Evolutionary conservation across 2,888 invertebrate genomes (phyloP), one percentile per base, ranked within the genome.

Genomic region (Drosophila colorata): DNA sequence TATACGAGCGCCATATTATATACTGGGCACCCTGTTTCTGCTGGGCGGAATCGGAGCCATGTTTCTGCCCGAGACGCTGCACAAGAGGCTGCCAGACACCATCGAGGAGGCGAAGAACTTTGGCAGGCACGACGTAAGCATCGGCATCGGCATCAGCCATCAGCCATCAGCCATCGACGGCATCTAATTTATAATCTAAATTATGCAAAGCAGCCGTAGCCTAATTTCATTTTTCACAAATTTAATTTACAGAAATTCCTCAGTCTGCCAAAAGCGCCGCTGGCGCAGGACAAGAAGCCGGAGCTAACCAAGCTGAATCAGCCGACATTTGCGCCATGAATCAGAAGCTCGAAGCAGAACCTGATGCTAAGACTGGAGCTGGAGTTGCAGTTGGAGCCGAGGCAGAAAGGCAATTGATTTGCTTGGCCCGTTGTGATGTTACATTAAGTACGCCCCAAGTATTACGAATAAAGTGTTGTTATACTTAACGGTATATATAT

Each of bases 21-120:
- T 93, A 59, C 74, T 93, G 63, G 91, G 92, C 23, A 67, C 89
- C 9, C 88, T 93, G 35, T 92, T 93, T 38, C 59, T 93, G 7
- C 31, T 93, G 6, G 94, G 94, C 41, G 90, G 93, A 16, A 51
- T 93, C 20, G 91, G 93, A 1, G 93, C 93, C 0, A 81, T 93
- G 25, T 93, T 94, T 74, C 90, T 95, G 46, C 95, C 95, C 0
- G 95, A 95, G 92, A 95, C 95, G 2, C 91, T 94, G 58, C 93
- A 95, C 85, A 93, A 93, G 60, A 94, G 93, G 81, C 90, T 95
- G 61, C 95, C 95, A 43, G 95, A 95, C 91, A 94, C 95, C 4
- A 88, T 95, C 70, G 93, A 93, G 80, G 95, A 95, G 74, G 94
- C 95, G 0, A 92, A 93, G 76, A 84, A 91, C 23, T 95, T 95